Evolutionary conservation across 1,140 invertebrate genomes (phyloP).

Genomic region (Apis florea): DNA sequence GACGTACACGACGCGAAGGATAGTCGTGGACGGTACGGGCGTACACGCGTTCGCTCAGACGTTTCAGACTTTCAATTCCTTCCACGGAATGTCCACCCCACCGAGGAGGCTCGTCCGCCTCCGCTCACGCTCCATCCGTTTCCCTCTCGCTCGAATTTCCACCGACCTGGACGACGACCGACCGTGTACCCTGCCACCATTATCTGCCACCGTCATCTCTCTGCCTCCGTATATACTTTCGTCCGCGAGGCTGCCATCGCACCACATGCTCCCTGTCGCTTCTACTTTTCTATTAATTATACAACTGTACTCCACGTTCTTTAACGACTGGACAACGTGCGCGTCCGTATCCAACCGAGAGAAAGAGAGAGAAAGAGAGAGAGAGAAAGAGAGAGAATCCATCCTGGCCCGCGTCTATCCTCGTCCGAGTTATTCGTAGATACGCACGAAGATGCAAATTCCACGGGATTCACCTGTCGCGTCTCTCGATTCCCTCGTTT

Average conservation of each 20-base stretch:
- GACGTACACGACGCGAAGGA: conserved; percentile 26
- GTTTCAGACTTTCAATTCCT: conserved; percentile 47
- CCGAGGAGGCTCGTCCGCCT: neutral
- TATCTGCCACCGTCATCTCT: conserved; percentile 63
- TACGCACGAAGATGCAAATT: conserved; percentile 39
- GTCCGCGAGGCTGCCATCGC: conserved; percentile 48
- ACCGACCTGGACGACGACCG: conserved; percentile 56
- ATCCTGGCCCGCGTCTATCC: conserved; percentile 18
- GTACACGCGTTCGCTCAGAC: conserved; percentile 5
- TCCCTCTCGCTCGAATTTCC: conserved; percentile 54
- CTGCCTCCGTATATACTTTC: conserved; percentile 42
- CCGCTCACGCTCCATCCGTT: neutral
- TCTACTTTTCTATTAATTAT: conserved; percentile 64
- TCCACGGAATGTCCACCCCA: conserved; percentile 2
- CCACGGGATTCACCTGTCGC: neutral
- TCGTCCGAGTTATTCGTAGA: conserved; percentile 23
- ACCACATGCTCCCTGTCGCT: conserved; percentile 46
- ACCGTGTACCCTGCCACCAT: conserved; percentile 62
- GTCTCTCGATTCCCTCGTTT: neutral
- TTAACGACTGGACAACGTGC: conserved; percentile 50
- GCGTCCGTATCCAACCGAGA: neutral
- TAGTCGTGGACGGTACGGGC: conserved; percentile 43
- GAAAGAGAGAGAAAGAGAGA: too few relatives aligned
- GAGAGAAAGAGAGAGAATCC: too few relatives aligned
- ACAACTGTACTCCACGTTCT: conserved; percentile 51